phyloP scores from a whole-genome alignment of 2,888 invertebrate species.

The Cheilosia urbana region DNA sequence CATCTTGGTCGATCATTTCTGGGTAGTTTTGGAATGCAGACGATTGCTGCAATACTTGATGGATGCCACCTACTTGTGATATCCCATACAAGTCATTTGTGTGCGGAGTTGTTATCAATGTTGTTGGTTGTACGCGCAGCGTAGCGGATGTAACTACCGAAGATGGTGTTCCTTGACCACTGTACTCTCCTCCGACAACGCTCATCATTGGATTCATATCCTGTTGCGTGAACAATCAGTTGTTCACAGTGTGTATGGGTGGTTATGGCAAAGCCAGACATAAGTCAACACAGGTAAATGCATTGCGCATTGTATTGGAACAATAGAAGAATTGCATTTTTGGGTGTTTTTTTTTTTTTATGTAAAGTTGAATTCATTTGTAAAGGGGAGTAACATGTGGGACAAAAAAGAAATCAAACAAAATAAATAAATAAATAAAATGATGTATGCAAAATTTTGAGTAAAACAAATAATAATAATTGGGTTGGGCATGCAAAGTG shows the following conservation, averaged over 20 bases:
- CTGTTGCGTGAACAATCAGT: slow-evolving; percentile 77
- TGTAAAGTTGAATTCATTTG: slow-evolving; percentile 75
- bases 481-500: slow-evolving; percentile 48
- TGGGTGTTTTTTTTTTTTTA: background rate
- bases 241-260: slow-evolving; percentile 13
- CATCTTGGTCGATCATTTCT: slow-evolving; percentile 80
- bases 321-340: slow-evolving; percentile 43
- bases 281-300: slow-evolving; percentile 38
- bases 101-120: slow-evolving; percentile 80
- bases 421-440: slow-evolving; percentile 73
- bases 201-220: slow-evolving; percentile 84
- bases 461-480: slow-evolving; percentile 21
- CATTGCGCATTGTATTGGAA: slow-evolving; percentile 46
- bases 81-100: slow-evolving; percentile 82
- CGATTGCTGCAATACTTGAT: slow-evolving; percentile 82
- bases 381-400: slow-evolving; percentile 77
- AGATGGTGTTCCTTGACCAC: slow-evolving; percentile 81
- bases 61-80: slow-evolving; percentile 82
- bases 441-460: slow-evolving; percentile 52
- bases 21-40: slow-evolving; percentile 82
- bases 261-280: slow-evolving; percentile 28
- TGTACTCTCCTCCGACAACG: slow-evolving; percentile 84
- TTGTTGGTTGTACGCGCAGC: slow-evolving; percentile 80
- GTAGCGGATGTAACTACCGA: slow-evolving; percentile 78
- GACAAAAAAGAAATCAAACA: slow-evolving; percentile 76